A percentile compares a stretch with the other conserved stretches of the same genome.
Conservation (phyloP, 2,888 invertebrate species). For the Idaea dimidiata region DNA sequence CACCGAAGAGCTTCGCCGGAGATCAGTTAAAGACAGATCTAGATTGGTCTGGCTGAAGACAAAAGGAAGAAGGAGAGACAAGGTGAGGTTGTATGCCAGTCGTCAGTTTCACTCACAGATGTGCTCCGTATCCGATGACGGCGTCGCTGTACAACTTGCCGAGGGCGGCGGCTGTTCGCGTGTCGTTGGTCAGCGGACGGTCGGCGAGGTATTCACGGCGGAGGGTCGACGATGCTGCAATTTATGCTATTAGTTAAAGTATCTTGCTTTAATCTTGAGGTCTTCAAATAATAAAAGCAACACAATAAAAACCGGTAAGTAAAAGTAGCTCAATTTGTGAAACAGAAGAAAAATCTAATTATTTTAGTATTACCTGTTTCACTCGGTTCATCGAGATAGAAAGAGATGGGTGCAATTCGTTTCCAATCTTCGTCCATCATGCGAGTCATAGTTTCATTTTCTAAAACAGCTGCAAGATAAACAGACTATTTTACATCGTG, state of each 20-base stretch:
- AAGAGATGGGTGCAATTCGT: constrained; percentile 81
- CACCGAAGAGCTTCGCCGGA: too few species aligned
- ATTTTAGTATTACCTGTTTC: constrained; percentile 35
- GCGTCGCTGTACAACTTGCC: constrained; percentile 49
- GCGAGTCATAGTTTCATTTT: constrained; percentile 70
- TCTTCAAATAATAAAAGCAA: too few species aligned
- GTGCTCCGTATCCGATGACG: constrained; percentile 57
- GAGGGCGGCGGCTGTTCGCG: constrained; percentile 29
- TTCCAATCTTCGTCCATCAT: constrained; percentile 82
- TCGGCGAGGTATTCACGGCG: constrained; percentile 33
- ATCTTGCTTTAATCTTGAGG: too few species aligned
- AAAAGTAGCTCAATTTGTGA: too few species aligned
- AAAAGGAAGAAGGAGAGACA: too few species aligned
- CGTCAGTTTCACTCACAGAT: constrained; percentile 67
- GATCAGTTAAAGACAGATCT: too few species aligned
- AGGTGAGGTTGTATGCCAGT: too few species aligned
- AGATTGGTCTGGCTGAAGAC: too few species aligned
- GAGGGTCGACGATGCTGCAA: constrained; percentile 61
- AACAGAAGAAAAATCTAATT: too few species aligned
- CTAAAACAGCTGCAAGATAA: constrained; percentile 68
- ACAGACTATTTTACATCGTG: neutral
- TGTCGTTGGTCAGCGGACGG: constrained; percentile 37
- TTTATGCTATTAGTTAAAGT: too few species aligned
- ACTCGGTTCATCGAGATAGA: constrained; percentile 79
- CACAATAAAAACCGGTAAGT: too few species aligned